phyloP scores from a whole-genome alignment of 2,797 vertebrate species.

The Tangara arthus region DNA sequence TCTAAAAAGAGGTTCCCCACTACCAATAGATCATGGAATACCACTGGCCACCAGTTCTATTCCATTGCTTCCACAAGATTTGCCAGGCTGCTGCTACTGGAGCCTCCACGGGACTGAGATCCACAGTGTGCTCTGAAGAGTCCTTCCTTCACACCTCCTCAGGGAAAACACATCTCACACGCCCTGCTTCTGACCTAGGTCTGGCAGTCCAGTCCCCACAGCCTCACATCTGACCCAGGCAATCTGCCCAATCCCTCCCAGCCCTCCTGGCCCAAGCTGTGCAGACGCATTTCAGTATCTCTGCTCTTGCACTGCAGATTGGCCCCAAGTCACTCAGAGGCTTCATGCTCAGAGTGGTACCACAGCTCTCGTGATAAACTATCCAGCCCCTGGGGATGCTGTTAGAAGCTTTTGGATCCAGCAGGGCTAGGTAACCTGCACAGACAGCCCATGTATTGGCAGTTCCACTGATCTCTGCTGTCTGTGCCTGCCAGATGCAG shows the following conservation, averaged over 20 bases:
- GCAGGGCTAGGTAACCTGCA: background rate
- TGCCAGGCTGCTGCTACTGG: fast-evolving
- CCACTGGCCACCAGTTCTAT: background rate
- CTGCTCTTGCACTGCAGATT: background rate
- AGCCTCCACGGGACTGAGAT: background rate
- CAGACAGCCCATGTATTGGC: background rate
- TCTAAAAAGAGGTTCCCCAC: background rate
- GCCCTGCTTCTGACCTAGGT: background rate
- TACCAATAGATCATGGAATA: background rate
- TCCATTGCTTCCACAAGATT: background rate
- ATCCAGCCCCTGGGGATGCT: background rate
- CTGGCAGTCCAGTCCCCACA: background rate
- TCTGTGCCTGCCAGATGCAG: background rate
- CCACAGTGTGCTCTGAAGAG: fast-evolving
- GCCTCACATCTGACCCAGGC: background rate
- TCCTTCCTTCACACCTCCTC: background rate
- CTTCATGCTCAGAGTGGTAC: background rate
- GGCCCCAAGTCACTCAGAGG: background rate
- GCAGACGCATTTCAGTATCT: background rate
- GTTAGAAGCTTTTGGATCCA: background rate
- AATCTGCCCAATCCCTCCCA: background rate
- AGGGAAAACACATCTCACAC: background rate
- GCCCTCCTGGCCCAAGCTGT: background rate
- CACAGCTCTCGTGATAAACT: background rate
- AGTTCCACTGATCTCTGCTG: background rate